Conservation (phyloP, 1,140 invertebrate genomes). For the Microplitis demolitor region DNA sequence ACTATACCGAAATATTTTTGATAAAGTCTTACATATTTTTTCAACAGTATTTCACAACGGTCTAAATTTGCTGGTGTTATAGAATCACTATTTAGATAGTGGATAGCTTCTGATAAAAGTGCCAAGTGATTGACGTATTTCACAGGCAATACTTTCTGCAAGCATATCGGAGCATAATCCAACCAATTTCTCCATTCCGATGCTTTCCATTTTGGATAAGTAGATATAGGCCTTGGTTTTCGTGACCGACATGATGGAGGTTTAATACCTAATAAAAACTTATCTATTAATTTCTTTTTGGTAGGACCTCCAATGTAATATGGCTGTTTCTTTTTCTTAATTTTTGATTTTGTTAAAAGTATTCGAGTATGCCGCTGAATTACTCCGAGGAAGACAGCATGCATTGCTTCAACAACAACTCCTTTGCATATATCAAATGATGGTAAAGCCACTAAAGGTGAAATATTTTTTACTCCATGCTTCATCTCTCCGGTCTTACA, state of each 20-base stretch:
- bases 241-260: background rate
- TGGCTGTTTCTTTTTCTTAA: background rate
- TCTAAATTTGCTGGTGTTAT: background rate
- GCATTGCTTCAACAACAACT: too few relatives aligned
- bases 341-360: background rate
- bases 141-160: background rate
- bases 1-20: background rate
- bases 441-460: background rate
- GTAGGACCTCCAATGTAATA: background rate
- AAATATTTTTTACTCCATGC: background rate
- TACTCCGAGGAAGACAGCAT: too few relatives aligned
- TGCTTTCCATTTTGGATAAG: background rate
- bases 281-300: background rate
- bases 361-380: background rate
- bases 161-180: background rate
- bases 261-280: background rate
- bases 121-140: background rate
- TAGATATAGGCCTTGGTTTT: background rate
- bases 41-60: background rate
- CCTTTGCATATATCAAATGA: too few relatives aligned
- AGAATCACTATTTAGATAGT: background rate
- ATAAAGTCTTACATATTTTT: background rate
- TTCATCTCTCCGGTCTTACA: background rate
- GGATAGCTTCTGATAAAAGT: background rate
- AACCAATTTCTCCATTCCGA: background rate